Conservation (phyloP, 1,140 invertebrate genomes). For the Trichonephila clavata region DNA sequence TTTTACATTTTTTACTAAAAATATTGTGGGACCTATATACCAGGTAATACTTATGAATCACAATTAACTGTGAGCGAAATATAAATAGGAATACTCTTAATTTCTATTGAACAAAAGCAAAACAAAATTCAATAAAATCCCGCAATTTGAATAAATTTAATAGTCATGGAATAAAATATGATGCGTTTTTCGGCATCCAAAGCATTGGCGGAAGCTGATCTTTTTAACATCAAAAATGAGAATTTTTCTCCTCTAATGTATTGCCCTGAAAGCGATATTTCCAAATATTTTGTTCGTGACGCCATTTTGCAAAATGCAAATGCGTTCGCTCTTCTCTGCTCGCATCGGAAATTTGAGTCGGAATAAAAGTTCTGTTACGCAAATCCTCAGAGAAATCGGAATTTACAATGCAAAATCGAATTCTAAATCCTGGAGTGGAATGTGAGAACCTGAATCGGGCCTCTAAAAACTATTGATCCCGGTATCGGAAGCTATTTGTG, state of each 20-base stretch:
- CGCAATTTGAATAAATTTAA: no score
- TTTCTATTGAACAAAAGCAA: no score
- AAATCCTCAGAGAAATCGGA: not conserved
- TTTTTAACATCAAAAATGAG: no score
- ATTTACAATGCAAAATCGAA: conserved; percentile 27
- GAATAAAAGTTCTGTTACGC: not conserved
- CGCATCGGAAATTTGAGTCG: not conserved
- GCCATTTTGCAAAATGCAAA: conserved; percentile 4
- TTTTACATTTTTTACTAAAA: no score
- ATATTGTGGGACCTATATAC: no score
- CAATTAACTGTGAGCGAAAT: no score
- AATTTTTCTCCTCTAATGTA: not conserved
- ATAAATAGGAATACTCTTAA: no score
- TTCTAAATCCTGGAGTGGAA: not conserved
- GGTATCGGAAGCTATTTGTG: not conserved
- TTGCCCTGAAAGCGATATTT: not conserved
- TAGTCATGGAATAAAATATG: no score
- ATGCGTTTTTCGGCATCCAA: no score
- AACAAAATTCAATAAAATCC: no score
- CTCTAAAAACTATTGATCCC: not conserved
- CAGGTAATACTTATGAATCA: no score
- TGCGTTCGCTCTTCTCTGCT: not conserved
- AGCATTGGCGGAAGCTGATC: no score
- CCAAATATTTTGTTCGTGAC: not conserved
- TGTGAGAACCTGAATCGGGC: not conserved